These are phyloP conservation scores for Zosterops lateralis DNA, from an alignment of 2,113 vertebrate species.

Conservation along the genomic window DNA sequence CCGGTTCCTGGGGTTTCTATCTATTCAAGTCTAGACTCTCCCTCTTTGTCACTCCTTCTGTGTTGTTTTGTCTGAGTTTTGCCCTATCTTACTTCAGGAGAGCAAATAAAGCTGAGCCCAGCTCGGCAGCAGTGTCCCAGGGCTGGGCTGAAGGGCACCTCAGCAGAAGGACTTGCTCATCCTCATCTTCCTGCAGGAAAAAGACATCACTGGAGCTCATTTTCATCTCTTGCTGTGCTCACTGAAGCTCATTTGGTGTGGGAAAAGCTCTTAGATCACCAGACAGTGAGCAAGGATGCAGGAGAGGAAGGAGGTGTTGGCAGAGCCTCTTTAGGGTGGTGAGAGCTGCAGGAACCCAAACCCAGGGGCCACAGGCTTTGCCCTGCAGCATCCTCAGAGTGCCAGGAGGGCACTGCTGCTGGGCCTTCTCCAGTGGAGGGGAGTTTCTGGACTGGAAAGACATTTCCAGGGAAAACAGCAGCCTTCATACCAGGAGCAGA, in stretches of 20 bases:
- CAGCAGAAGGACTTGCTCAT: not conserved
- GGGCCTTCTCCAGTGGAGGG: not conserved
- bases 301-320: not conserved
- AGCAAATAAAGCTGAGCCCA: not conserved
- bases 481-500: not conserved
- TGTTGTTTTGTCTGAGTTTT: not conserved
- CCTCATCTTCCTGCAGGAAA: not conserved
- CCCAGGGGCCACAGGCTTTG: not conserved
- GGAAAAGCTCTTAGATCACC: not conserved
- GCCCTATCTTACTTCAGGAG: not conserved
- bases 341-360: not conserved
- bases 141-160: not conserved
- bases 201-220: not conserved
- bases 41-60: not conserved
- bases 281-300: fast-evolving
- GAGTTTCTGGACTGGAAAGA: not conserved
- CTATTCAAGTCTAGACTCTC: not conserved
- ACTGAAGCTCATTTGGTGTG: not conserved
- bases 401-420: not conserved
- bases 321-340: not conserved
- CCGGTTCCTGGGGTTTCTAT: not conserved
- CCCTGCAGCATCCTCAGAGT: not conserved
- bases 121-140: not conserved
- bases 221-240: not conserved
- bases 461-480: not conserved